Base-by-base conservation (phyloP, 2,113 vertebrate species). In the Notechis scutatus region DNA sequence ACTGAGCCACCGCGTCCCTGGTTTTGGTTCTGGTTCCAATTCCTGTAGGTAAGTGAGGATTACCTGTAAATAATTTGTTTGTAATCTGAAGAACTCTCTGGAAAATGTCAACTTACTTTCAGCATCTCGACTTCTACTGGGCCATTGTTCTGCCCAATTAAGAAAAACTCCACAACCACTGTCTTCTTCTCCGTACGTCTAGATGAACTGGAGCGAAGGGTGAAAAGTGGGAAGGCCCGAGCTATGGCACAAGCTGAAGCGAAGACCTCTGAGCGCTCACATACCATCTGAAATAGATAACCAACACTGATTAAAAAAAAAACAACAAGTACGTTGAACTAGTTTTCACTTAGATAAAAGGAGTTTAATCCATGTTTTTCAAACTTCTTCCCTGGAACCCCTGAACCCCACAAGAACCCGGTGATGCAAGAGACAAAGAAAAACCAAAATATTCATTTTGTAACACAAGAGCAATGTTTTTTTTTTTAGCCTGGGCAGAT, bases 151-250 rank as follows among this genome's bases (percentile, higher is more conserved):
- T 98, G 98, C 29, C 99, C 99, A 5, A 99, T 97, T 8, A 98
- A 96, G 95, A 99, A 94, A 92, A 99, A 99, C 94, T 99, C 99
- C 85, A 99, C 98, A 0, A 97, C 96, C n/a, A 99, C 98, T 0
- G 96, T 98, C 96, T 98, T 99, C 96, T 98, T 99, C 94, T 99
- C 99, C 0, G 97, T 69, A 94, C 98, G 98, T 24, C 98, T 97
- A 0, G 98, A 98, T 0, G 98, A 97, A 0, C 98, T 94, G 0
- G 99, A 99, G 9, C 99, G 99, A 10, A 98, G 99, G 0, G 98
- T 98, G 97, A 99, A 99, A 21, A 99, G 97, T 0, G 99, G 99
- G 96, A 99, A 99, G 47, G 99, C 98, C 57, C 99, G 98, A 93
- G 99, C 98, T 93, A 99, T 96, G 21, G 99, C 99, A 88, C 99